phyloP scores from a whole-genome alignment of 2,888 invertebrate species.

The Heliconius ethilla region DNA sequence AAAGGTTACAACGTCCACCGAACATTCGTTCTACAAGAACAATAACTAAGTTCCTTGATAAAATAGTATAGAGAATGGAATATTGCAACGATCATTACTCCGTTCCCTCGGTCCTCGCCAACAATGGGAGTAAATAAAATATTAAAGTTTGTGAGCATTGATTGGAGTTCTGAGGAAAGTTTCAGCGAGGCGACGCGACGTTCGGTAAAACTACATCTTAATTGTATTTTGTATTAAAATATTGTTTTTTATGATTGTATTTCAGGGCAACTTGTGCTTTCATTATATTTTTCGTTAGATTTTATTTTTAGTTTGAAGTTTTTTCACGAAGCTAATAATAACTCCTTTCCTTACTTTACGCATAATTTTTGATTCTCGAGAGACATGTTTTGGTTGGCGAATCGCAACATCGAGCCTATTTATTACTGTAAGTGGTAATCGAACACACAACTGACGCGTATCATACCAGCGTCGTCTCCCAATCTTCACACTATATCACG shows the following conservation, averaged over 20 bases:
- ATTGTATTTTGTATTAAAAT: neutral
- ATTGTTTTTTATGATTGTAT: neutral
- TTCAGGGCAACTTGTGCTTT: neutral
- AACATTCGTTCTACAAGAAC: constrained; percentile 17
- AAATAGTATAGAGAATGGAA: constrained; percentile 19
- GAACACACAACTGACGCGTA: too few relatives aligned
- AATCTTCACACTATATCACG: too few relatives aligned
- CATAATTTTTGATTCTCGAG: too few relatives aligned
- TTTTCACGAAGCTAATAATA: neutral
- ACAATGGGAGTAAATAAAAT: constrained; percentile 35
- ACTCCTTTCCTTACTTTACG: too few relatives aligned
- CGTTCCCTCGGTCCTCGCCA: constrained; percentile 1
- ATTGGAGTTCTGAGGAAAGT: constrained; percentile 35
- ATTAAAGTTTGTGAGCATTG: constrained; percentile 34
- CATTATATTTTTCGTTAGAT: neutral
- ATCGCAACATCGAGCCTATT: too few relatives aligned
- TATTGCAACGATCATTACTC: constrained; percentile 21
- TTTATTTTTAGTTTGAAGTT: neutral
- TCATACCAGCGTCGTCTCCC: too few relatives aligned
- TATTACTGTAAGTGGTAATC: too few relatives aligned
- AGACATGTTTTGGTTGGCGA: too few relatives aligned
- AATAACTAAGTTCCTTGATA: constrained; percentile 4
- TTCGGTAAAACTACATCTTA: constrained; percentile 19
- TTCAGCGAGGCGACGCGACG: neutral
- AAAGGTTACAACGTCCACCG: constrained; percentile 1